phyloP scores from a whole-genome alignment of 2,888 invertebrate genomes.

The Nomada hirtipes region DNA sequence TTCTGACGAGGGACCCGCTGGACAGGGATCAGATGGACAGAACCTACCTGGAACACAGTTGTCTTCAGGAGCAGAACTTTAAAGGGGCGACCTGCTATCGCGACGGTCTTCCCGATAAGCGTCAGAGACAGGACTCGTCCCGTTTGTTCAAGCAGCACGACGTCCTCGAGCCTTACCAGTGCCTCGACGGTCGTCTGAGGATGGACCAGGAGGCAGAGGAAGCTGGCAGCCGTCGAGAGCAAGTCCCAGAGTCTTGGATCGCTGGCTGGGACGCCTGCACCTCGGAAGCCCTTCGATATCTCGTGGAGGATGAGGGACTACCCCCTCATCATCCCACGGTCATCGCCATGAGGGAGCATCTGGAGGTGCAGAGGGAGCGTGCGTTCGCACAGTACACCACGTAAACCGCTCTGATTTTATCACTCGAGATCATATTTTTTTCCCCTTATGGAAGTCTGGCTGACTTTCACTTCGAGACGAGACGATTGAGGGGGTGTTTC shows the following conservation, averaged over 20 bases:
- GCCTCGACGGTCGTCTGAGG: conserved; percentile 48
- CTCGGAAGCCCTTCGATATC: conserved; percentile 78
- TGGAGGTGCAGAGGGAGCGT: conserved; percentile 77
- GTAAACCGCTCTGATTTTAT: conserved; percentile 60
- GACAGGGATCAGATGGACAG: conserved; percentile 68
- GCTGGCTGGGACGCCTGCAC: conserved; percentile 81
- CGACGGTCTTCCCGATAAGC: conserved; percentile 18
- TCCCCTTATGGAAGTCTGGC: background rate
- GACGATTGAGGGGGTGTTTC: background rate
- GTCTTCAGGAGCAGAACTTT: conserved; percentile 30
- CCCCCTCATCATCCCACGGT: conserved; percentile 80
- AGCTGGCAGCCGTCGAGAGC: conserved; percentile 15
- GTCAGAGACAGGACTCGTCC: conserved; percentile 14
- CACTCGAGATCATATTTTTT: conserved; percentile 23
- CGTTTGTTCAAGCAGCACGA: conserved; percentile 3
- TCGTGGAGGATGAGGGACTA: conserved; percentile 80
- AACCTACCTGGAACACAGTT: conserved; percentile 50
- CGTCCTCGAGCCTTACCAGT: conserved; percentile 5
- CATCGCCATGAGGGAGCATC: conserved; percentile 79
- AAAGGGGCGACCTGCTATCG: conserved; percentile 12
- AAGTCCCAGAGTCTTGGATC: conserved; percentile 70
- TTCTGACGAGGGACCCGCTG: background rate
- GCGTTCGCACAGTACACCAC: conserved; percentile 71
- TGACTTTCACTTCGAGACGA: background rate
- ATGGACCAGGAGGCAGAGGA: conserved; percentile 42